phyloP scores from a whole-genome alignment of 2,797 vertebrate species.

The Limnodromus scolopaceus region DNA sequence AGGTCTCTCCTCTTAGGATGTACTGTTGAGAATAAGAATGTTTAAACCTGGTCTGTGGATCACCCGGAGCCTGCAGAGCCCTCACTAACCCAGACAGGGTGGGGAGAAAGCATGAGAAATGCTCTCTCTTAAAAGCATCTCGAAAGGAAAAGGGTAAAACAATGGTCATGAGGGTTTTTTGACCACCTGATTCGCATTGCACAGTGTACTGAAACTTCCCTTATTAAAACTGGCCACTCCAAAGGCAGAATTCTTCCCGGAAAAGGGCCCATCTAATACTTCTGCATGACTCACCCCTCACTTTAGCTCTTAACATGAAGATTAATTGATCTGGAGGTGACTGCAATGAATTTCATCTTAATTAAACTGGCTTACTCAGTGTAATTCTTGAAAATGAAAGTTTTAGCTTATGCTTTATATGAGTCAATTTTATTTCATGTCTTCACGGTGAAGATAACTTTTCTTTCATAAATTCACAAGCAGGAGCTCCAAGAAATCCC shows the following conservation, averaged over 20 bases:
- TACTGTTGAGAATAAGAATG: neutral
- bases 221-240: neutral
- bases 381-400: conserved; percentile 37
- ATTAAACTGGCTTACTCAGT: conserved; percentile 20
- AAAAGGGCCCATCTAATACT: conserved; percentile 1
- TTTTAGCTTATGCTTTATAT: conserved; percentile 45
- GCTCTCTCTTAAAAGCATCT: neutral
- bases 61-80: neutral
- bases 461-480: conserved; percentile 70
- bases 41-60: neutral
- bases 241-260: neutral
- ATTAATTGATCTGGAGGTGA: conserved; percentile 21
- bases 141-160: neutral
- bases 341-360: conserved; percentile 9
- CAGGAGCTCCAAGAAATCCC: conserved; percentile 68
- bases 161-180: neutral
- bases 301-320: conserved; percentile 5
- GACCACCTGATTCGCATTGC: neutral
- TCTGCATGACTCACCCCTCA: neutral
- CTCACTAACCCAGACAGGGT: neutral
- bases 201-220: neutral
- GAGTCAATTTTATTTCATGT: conserved; percentile 63
- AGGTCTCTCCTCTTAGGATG: neutral
- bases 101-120: neutral
- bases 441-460: conserved; percentile 53